Conservation (phyloP, 1,140 invertebrate genomes). For the Drosophila sucinea region DNA sequence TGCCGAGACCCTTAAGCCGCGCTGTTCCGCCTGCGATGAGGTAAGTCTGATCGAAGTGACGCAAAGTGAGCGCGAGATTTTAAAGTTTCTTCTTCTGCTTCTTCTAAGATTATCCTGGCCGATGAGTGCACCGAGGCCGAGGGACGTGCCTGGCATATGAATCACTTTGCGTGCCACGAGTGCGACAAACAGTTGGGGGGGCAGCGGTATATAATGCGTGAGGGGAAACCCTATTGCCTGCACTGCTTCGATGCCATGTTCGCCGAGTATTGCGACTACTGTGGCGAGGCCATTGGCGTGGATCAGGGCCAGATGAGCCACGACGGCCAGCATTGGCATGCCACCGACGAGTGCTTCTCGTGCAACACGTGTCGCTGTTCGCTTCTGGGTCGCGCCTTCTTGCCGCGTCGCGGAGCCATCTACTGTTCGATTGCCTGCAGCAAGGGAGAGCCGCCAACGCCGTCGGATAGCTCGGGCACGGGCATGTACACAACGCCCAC, state of each 20-base stretch:
- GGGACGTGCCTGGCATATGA: constrained; percentile 99
- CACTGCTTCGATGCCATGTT: constrained; percentile 97
- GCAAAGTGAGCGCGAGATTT: background rate
- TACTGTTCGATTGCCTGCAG: constrained; percentile 97
- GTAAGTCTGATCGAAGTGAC: constrained; percentile 84
- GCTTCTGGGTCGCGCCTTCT: constrained; percentile 96
- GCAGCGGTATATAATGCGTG: constrained; percentile 98
- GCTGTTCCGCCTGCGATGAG: constrained; percentile 99
- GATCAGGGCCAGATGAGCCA: constrained; percentile 99
- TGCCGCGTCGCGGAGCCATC: constrained; percentile 95
- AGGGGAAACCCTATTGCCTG: constrained; percentile 96
- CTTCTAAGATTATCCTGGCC: constrained; percentile 94
- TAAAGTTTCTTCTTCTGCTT: background rate
- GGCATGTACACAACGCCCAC: constrained; percentile 83
- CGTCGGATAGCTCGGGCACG: constrained; percentile 89
- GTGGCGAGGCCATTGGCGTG: constrained; percentile 97
- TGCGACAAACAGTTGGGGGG: constrained; percentile 97
- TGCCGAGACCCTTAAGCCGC: constrained; percentile 97
- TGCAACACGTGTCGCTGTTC: constrained; percentile 96
- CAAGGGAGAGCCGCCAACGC: constrained; percentile 93
- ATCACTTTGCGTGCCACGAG: constrained; percentile 98
- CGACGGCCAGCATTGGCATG: constrained; percentile 99
- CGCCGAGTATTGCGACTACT: constrained; percentile 98
- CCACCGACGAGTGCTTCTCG: constrained; percentile 96
- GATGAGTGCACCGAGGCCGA: constrained; percentile 99